Percentiles rank a stretch among this genome's conserved stretches.
Conservation (phyloP, 2,888 invertebrate genomes). For the Lagria hirta region DNA sequence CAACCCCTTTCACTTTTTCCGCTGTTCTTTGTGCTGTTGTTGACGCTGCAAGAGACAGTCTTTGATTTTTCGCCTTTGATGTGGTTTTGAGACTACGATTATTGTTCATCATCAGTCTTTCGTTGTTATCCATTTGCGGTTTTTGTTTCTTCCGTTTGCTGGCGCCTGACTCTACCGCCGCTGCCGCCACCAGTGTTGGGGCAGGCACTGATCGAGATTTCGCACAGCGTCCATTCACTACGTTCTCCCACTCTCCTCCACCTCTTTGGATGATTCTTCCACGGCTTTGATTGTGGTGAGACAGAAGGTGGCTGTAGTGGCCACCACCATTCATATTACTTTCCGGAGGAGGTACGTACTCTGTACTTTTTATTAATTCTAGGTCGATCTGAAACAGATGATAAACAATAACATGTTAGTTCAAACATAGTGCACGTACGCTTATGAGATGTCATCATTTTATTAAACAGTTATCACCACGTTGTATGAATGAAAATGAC, state of each 20-base stretch:
- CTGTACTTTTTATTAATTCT: conserved; percentile 56
- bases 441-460: too few relatives aligned
- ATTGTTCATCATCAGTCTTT: conserved; percentile 19
- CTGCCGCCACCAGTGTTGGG: conserved; percentile 46
- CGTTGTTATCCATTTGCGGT: conserved; percentile 26
- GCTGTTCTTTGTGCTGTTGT: conserved; percentile 9
- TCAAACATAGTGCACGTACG: too few relatives aligned
- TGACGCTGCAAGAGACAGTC: conserved; percentile 6
- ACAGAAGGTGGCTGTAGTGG: conserved; percentile 40
- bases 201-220: conserved; percentile 44
- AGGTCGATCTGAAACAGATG: conserved; percentile 59
- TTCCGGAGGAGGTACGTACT: conserved; percentile 52
- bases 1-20: conserved; percentile 39
- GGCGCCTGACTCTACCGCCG: conserved; percentile 38
- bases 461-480: too few relatives aligned
- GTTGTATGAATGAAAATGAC: too few relatives aligned
- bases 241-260: conserved; percentile 46
- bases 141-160: conserved; percentile 35
- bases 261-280: conserved; percentile 27
- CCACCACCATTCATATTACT: conserved; percentile 51
- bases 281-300: conserved; percentile 38
- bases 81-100: conserved; percentile 11
- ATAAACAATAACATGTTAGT: too few relatives aligned
- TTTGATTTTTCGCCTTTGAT: conserved; percentile 18
- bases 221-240: conserved; percentile 46